phyloP scores from a whole-genome alignment of 2,113 vertebrate genomes.

The Hemiscyllium ocellatum region DNA sequence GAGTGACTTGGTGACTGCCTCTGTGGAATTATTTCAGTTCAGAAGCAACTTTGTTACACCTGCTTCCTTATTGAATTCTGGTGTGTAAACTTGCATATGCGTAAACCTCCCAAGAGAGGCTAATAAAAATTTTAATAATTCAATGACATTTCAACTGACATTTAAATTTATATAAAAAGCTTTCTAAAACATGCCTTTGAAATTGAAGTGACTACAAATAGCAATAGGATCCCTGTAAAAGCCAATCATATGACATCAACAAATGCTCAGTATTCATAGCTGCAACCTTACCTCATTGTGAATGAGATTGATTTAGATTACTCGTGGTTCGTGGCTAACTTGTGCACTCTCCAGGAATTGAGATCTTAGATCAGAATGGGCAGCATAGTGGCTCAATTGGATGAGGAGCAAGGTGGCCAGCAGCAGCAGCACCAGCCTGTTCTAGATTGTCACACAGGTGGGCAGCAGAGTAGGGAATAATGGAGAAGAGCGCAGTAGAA shows the following conservation, averaged over 20 bases:
- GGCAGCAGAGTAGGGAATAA: background rate
- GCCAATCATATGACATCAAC: background rate
- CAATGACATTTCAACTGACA: background rate
- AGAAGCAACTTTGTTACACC: background rate
- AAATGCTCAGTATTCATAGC: background rate
- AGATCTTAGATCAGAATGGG: background rate
- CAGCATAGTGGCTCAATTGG: background rate
- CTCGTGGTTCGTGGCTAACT: background rate
- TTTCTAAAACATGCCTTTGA: background rate
- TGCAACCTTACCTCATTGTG: background rate
- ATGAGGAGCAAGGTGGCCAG: background rate
- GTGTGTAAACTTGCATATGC: background rate
- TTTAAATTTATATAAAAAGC: background rate
- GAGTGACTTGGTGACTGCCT: too few relatives aligned
- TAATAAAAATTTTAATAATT: background rate
- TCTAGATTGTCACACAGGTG: background rate
- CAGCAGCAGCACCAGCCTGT: background rate
- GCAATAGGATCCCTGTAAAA: background rate
- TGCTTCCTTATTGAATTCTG: background rate
- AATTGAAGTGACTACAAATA: background rate
- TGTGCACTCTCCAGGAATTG: background rate
- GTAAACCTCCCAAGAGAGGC: background rate
- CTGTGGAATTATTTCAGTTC: too few relatives aligned
- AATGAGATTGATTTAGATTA: background rate
- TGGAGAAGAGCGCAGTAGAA: background rate